Base-by-base conservation (phyloP, 2,888 invertebrate genomes). In the Sesamia inferens region DNA sequence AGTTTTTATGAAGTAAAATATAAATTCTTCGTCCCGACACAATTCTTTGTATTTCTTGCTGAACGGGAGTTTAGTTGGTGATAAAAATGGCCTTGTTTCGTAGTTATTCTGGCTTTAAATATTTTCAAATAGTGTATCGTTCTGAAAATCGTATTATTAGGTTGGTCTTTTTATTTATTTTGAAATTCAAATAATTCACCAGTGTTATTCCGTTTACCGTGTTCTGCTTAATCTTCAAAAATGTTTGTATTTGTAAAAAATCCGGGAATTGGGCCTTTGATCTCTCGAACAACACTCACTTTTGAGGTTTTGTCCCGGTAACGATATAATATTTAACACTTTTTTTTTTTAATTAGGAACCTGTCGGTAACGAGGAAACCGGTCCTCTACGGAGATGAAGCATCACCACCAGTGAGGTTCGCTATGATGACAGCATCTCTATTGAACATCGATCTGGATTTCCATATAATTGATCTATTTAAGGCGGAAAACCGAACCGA, bases 361-460 rank as follows among this genome's bases (percentile, higher is more conserved):
- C 71, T 81, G 47, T 48, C 48, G 24, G 47, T 44, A 8, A 16
- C 59, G 5, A 76, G 79, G 14, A 91, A 87, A 54, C 90, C 92
- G 4, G 92, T 93, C 44, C 86, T 97, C 8, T 97, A 95, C 78
- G 96, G 95, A 62, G 96, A 96, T 76, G 93, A 94, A 73, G 92
- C 91, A 48, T 96, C 97, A 39, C 97, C 97, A 0, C 96, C 97
- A 0, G 96, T 94, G 8, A 90, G 97, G 68, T 96, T 97, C 68
- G 96, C 95, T 0, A 85, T 96, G 85, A 94, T 97, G 93, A 96
- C 97, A 5, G 96, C 96, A 0, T 91, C 93, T 19, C 85, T 94
- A 48, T 89, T 97, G 44, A 91, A 91, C 3, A 82, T 96, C 24
- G 90, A 96, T 42, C 65, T 97, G n/a, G 91, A 96, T 16, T 91